Percentiles rank a stretch among this genome's conserved stretches.
phyloP scores from a whole-genome alignment of 2,797 vertebrate genomes.

The Gymnodraco acuticeps region DNA sequence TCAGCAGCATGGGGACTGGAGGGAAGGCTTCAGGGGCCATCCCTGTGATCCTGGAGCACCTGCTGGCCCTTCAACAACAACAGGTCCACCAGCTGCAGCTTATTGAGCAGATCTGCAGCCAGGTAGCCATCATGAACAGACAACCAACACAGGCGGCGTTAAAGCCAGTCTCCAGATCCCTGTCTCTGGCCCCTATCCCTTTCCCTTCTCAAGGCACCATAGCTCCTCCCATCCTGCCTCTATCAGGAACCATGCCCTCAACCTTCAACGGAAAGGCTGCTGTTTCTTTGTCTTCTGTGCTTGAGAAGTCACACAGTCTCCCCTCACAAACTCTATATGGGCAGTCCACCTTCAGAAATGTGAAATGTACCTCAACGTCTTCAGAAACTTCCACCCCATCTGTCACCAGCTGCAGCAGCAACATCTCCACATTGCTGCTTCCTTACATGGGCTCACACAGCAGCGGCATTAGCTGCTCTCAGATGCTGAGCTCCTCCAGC shows the following conservation, averaged over 20 bases:
- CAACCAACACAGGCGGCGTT: conserved; percentile 87
- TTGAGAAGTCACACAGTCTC: conserved; percentile 83
- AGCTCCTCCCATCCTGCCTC: conserved; percentile 85
- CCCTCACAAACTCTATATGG: conserved; percentile 83
- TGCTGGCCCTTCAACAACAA: conserved; percentile 96
- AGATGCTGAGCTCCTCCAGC: conserved; percentile 86
- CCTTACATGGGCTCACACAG: conserved; percentile 78
- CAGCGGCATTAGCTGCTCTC: conserved; percentile 74
- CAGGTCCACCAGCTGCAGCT: conserved; percentile 98
- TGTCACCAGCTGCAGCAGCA: conserved; percentile 72
- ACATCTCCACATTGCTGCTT: conserved; percentile 79
- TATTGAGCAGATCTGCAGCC: conserved; percentile 98
- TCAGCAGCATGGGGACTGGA: conserved; percentile 66
- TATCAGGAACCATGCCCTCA: conserved; percentile 85
- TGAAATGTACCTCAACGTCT: conserved; percentile 77
- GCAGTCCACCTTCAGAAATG: conserved; percentile 79
- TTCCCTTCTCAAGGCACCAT: conserved; percentile 86
- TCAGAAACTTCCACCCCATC: conserved; percentile 77
- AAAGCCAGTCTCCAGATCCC: conserved; percentile 81
- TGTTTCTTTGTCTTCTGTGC: conserved; percentile 76
- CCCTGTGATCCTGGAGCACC: conserved; percentile 95
- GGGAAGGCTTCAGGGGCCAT: conserved; percentile 87
- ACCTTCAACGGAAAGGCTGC: conserved; percentile 82
- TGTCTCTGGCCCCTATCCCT: conserved; percentile 77
- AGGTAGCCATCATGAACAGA: conserved; percentile 94